Evolutionary conservation across 2,113 vertebrate species (phyloP), one percentile per base, ranked within the genome.

Genomic region (Pyrgilauda ruficollis): DNA sequence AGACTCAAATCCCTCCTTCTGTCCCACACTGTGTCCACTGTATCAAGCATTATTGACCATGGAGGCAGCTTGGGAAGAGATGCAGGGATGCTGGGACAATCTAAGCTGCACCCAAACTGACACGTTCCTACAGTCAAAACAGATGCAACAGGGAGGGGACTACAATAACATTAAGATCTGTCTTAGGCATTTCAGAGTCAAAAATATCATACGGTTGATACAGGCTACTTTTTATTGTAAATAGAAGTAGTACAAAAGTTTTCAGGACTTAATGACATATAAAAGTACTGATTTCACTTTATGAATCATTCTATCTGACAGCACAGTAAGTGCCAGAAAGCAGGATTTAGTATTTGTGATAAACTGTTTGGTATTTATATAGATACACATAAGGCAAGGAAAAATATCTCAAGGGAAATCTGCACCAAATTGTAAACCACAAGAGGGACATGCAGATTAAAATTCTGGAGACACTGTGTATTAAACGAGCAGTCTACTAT

Each of bases 391-490:
- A 77, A 81, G 70, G 61, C 73, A 89, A 59, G 26, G 81, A 68
- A 91, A 89, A 95, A 89, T 61, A 94, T 52, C 94, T 93, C 59
- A 35, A 92, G 76, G 67, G 93, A 97, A 97, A 94, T 81, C 70
- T 37, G 53, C 80, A 92, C 50, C 89, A 93, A 95, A 78, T 55
- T 35, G 15, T 67, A 97, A 97, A 94, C 92, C 93, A 95, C 88
- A 82, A 92, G 81, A 93, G 86, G 63, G 82, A 83, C 44, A 30
- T 9, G 59, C 53, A 84, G 52, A 94, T 90, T 89, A 89, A 89
- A 95, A 94, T 89, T 89, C 94, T 91, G n/a, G 37, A 92, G 46
- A 62, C 84, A 41, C 3, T 92, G 61, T 80, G 80, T 73, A 94
- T 84, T 89, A 94, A 96, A 89, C 2, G 27, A 96, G 91, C 64